Evolutionary conservation across 1,140 invertebrate species (phyloP), one percentile per base, ranked within the genome.

Genomic region (Metaphire vulgaris): DNA sequence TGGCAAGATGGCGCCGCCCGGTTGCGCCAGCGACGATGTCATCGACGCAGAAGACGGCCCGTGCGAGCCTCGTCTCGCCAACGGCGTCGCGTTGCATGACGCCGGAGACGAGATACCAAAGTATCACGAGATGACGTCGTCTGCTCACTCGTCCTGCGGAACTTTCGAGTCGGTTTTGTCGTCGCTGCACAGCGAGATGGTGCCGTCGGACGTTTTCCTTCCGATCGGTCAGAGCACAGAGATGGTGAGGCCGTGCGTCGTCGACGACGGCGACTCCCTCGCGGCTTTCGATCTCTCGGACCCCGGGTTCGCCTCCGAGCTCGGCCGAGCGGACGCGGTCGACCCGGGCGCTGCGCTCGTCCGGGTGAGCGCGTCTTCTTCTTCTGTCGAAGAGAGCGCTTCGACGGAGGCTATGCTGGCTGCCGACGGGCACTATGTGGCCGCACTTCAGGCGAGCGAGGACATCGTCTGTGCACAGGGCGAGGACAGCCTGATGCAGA

Each of bases 401-500:
- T 6, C 41, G 6, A 12, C 6, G 6, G 41, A 56, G 6, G 41
- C 21, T 56, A 21, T 66, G 31, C n/a, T 21, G 34, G 66, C 29
- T 6, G 26, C 14, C 26, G 0, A 34, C 74, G 77, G 21, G 73
- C n/a, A n/a, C n/a, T n/a, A n/a, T n/a, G n/a, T n/a, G n/a, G n/a
- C n/a, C n/a, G n/a, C n/a, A n/a, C n/a, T n/a, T n/a, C n/a, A n/a
- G n/a, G n/a, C n/a, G n/a, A n/a, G n/a, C n/a, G n/a, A n/a, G n/a
- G n/a, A n/a, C n/a, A 41, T 32, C 69, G 72, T 28, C 64, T 79
- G 41, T 56, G n/a, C 69, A 21, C 21, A 15, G 33, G 67, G 21
- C 56, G 32, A 76, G 1, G 21, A 33, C 32, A 2, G 12, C 0
- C 29, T 32, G 1, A 71, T 33, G 30, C 81, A 93, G 82, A 94